Percentiles rank a stretch among this genome's conserved stretches.
Conservation (phyloP, 2,113 vertebrate species). For the Plotosus lineatus region DNA sequence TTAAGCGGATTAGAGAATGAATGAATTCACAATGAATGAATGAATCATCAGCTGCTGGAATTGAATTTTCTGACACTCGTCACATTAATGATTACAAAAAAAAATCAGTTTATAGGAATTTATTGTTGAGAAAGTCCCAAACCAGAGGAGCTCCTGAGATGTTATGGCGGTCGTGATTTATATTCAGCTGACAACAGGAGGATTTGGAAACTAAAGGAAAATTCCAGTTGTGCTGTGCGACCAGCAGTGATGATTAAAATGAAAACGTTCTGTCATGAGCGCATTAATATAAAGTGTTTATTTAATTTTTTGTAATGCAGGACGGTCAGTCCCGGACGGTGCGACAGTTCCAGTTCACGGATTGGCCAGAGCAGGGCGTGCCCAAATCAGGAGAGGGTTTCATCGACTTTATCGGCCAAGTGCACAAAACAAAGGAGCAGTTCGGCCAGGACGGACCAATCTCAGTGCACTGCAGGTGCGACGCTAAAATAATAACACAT, state of each 20-base stretch:
- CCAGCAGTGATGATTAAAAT: background rate
- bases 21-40: background rate
- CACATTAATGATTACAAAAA: background rate
- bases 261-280: too few species aligned
- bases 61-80: background rate
- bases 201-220: too few species aligned
- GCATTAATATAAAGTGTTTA: background rate
- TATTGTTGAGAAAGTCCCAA: background rate
- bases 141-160: background rate
- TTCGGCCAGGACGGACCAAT: slow-evolving; percentile 99
- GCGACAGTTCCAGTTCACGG: slow-evolving; percentile 98
- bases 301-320: slow-evolving; percentile 63
- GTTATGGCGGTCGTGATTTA: too few species aligned
- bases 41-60: background rate
- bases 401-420: slow-evolving; percentile 99
- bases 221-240: background rate
- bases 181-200: background rate
- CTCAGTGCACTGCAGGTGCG: slow-evolving; percentile 97
- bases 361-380: slow-evolving; percentile 99
- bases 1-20: background rate
- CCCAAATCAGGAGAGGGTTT: slow-evolving; percentile 99
- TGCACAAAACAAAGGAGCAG: slow-evolving; percentile 99
- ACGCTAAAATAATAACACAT: too few species aligned
- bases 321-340: slow-evolving; percentile 98
- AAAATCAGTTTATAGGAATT: background rate